Base-by-base conservation (phyloP, 2,113 vertebrate genomes). In the Seriola dumerili region DNA sequence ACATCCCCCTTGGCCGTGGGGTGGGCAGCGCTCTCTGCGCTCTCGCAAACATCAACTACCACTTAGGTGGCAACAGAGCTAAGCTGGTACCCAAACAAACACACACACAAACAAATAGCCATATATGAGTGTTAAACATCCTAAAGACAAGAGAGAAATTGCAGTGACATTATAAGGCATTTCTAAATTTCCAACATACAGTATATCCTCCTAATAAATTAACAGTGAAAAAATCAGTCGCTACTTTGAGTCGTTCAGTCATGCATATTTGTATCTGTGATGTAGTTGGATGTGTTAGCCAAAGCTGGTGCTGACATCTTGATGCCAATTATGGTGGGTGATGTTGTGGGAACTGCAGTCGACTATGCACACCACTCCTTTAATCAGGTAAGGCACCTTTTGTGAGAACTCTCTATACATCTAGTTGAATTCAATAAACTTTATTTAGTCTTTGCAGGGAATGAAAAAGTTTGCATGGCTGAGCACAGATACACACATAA, bases 21-120 rank as follows among this genome's bases (percentile, higher is more conserved):
- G 58, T 97, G 79, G 96, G 96, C 88, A 97, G 87, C 0, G 95
- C 96, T 4, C 87, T 98, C 25, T 97, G 97, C 71, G 92, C 95
- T 0, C 91, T 93, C 14, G 87, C 83, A 14, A 97, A 96, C 86
- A 80, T 96, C 80, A 76, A 64, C 77, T 97, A 96, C 12, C 89
- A 94, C 73, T 81, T 78, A 1, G 85, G 78, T 25, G 91, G 86
- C n/a, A 81, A 85, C 76, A 94, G 80, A 86, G 78, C 93, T 13
- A 89, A 93, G n/a, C 88, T 97, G 96, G 97, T 97, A 93, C 44
- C 21, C 2, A 50, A 55, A 75, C 11, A 68, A 2, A 62, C 44
- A 78, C 14, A 50, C 8, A 34, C 2, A 67, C 25, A 46, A 1
- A 29, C 14, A 10, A n/a, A 19, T 36, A 12, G 29, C 29, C 29